Evolutionary conservation across 2,888 invertebrate species (phyloP).

Genomic region (Pterostichus niger): DNA sequence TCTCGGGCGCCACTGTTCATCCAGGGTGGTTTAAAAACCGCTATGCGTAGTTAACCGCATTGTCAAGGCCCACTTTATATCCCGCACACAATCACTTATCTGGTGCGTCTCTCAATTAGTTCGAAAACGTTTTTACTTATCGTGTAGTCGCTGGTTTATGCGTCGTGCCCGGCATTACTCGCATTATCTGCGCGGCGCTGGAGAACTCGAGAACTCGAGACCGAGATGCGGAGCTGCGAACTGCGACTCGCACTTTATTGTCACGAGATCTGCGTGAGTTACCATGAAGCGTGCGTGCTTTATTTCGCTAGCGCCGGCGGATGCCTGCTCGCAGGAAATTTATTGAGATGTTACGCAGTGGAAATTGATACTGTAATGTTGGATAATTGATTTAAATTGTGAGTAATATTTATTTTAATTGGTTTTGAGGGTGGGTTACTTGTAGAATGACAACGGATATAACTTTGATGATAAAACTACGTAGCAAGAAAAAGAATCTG

Average conservation of each 20-base stretch:
- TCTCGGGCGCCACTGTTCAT: not conserved
- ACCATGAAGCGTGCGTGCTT: constrained; percentile 1
- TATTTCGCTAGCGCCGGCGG: constrained; percentile 15
- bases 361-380: constrained; percentile 18
- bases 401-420: too few relatives aligned
- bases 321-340: too few relatives aligned
- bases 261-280: constrained; percentile 37
- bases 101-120: constrained; percentile 73
- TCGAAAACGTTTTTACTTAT: constrained; percentile 71
- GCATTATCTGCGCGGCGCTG: too few relatives aligned
- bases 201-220: not conserved
- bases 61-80: constrained; percentile 1
- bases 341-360: not conserved
- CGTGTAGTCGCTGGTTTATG: constrained; percentile 68
- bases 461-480: not conserved
- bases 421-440: not conserved
- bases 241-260: constrained; percentile 38
- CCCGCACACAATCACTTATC: constrained; percentile 70
- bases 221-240: not conserved
- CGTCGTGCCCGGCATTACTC: constrained; percentile 23
- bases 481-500: too few relatives aligned
- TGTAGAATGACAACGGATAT: too few relatives aligned
- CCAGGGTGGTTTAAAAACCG: not conserved
- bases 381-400: too few relatives aligned
- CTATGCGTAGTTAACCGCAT: constrained; percentile 65